Conservation (phyloP, 1,140 invertebrate genomes). For the Camponotus floridanus region DNA sequence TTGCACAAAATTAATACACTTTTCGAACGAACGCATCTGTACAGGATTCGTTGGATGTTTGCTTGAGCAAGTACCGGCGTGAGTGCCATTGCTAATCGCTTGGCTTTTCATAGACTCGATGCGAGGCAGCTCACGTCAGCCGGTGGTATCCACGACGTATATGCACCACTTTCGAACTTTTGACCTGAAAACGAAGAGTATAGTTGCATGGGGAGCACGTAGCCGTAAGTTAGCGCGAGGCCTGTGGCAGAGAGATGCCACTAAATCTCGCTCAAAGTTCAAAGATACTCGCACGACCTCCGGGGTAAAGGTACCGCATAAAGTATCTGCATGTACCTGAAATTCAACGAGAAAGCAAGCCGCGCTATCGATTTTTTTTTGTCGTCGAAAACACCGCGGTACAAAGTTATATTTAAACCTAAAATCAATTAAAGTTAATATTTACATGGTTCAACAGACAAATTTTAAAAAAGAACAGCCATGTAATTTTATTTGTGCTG, state of each 20-base stretch:
- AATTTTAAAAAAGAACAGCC: no score
- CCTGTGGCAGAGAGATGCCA: slow-evolving; percentile 44
- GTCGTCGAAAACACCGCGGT: not conserved
- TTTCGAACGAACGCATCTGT: no score
- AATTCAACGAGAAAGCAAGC: slow-evolving; percentile 26
- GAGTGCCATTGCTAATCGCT: slow-evolving; percentile 27
- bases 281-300: slow-evolving; percentile 25
- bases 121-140: slow-evolving; percentile 13
- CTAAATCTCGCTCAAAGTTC: slow-evolving; percentile 66
- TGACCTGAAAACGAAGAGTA: slow-evolving; percentile 68
- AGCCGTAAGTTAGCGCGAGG: slow-evolving; percentile 63
- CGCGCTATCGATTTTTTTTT: not conserved
- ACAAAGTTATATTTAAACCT: not conserved
- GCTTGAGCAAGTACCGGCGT: not conserved
- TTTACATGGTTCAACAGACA: not conserved
- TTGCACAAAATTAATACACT: not conserved
- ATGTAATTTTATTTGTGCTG: no score
- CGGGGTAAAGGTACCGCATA: slow-evolving; percentile 31
- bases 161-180: slow-evolving; percentile 76
- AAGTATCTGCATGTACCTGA: slow-evolving; percentile 26
- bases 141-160: slow-evolving; percentile 39
- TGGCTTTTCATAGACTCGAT: slow-evolving; percentile 40
- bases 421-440: not conserved
- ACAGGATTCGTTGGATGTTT: not conserved
- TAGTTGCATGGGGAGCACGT: slow-evolving; percentile 59